Percentiles rank a stretch among this genome's conserved stretches.
Conservation (phyloP, 2,797 vertebrate genomes). For the Phoeniculus purpureus region DNA sequence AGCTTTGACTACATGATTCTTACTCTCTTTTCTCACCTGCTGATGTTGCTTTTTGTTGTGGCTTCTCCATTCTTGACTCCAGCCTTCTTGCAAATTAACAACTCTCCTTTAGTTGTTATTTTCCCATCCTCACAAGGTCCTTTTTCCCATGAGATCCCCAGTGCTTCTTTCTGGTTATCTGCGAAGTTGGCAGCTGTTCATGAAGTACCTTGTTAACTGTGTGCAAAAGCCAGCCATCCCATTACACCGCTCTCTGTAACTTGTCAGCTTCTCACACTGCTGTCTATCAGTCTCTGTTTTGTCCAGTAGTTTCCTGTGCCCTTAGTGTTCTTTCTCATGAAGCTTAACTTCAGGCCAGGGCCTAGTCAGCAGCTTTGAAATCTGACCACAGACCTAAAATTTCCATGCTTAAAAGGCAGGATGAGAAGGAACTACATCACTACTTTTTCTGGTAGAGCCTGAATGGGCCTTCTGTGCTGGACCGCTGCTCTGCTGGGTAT, state of each 20-base stretch:
- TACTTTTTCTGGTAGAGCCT: not conserved
- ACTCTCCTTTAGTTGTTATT: not conserved
- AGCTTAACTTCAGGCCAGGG: not conserved
- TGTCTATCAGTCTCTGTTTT: not conserved
- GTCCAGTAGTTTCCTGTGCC: not conserved
- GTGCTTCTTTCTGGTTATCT: not conserved
- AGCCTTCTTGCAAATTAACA: not conserved
- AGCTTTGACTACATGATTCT: not conserved
- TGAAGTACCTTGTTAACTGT: not conserved
- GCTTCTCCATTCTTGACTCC: not conserved
- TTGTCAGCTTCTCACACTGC: not conserved
- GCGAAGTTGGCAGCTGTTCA: not conserved
- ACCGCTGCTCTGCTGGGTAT: not conserved
- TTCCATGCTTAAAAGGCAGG: not conserved
- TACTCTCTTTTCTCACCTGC: not conserved
- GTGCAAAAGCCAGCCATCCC: not conserved
- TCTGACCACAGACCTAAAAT: not conserved
- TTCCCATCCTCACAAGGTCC: not conserved
- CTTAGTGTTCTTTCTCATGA: not conserved
- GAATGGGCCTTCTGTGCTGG: not conserved
- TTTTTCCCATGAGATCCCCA: not conserved
- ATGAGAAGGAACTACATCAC: not conserved
- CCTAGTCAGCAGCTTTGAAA: not conserved
- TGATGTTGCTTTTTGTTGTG: not conserved
- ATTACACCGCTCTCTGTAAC: not conserved